Base-by-base conservation (phyloP, 2,888 invertebrate species). In the Apodemia zela region DNA sequence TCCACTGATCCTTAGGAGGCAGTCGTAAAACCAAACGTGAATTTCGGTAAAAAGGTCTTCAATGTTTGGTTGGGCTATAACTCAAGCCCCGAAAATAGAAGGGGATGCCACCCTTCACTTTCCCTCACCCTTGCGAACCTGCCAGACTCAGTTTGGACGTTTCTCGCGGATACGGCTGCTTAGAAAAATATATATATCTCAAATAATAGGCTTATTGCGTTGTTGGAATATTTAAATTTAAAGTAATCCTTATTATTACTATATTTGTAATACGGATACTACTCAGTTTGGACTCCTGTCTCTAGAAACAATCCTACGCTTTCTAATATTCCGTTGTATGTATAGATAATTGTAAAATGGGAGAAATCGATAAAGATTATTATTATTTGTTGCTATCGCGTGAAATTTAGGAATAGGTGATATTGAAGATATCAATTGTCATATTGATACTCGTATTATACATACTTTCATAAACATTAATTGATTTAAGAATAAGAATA, bases 11-110 rank as follows among this genome's bases (percentile, higher is more conserved):
- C 84, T 89, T 83, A 87, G 84, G 79, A 84, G 82, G 72, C 73
- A 78, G 77, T 81, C 87, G 87, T 89, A 89, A 90, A 90, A 85
- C 80, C 83, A 75, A 84, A 87, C 85, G 84, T 77, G 80, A 82
- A 89, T 85, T 88, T 88, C 84, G 78, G 87, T 84, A 89, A 88
- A 74, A 88, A 87, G 89, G 88, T 87, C 89, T 89, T 88, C 85
- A 86, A 85, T 83, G 85, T 82, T 89, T 85, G 87, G 87, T 83
- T 84, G 85, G 82, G 83, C 85, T 85, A 88, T 89, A 89, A 86
- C 82, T 89, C 88, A 89, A 82, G 82, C 79, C 78, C 83, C 85
- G 84, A 89, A 89, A 89, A 90, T 89, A 89, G 87, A 83, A 79
- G 85, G 89, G 85, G 82, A 79, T 78, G 72, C 54, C 70, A 72